Evolutionary conservation across 2,888 invertebrate genomes (phyloP), one percentile per base, ranked within the genome.

Genomic region (Alsophila aescularia): DNA sequence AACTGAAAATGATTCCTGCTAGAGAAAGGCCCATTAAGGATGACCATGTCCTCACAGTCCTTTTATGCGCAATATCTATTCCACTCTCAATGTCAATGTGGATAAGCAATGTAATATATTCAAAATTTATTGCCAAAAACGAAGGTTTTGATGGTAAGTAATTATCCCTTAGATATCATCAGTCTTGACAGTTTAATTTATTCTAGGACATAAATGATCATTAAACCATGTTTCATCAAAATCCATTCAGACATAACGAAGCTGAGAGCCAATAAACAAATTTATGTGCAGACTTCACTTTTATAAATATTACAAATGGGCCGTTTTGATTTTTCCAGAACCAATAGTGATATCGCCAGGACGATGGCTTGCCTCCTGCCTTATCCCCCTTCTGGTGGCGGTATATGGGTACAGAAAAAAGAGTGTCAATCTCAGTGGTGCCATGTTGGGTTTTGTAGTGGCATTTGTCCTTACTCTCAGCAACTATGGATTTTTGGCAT

Each of bases 401-500:
- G 78, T 93, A 0, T 94, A 95, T 84, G 97, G 95, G 0, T 81
- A 95, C 58, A 94, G 90, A 57, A 94, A 93, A 60, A 94, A 94
- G 62, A 95, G 95, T 69, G 85, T 97, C 0, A 94, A 93, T 72
- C 77, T 92, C 13, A 95, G 95, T 61, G 97, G 97, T 27, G 96
- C 96, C 1, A 60, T 94, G 2, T 83, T 95, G 58, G 96, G 95
- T 4, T 83, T 95, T 15, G 66, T 95, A 2, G 93, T 97, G 45
- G 97, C 96, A 9, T 95, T 97, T 71, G 83, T 96, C 15, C 79
- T 97, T 34, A 96, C 96, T 1, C 83, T 97, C 18, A 95, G 96
- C 44, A 97, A 94, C 78, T 95, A 95, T 72, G 94, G 95, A 55
- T 97, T 97, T 77, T 83, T 96, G 39, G 93, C 93, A 10, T 93